A percentile compares a stretch with the other conserved stretches of the same genome.
Conservation (phyloP, 2,113 vertebrate species). For the Thalassarche chlororhynchos region DNA sequence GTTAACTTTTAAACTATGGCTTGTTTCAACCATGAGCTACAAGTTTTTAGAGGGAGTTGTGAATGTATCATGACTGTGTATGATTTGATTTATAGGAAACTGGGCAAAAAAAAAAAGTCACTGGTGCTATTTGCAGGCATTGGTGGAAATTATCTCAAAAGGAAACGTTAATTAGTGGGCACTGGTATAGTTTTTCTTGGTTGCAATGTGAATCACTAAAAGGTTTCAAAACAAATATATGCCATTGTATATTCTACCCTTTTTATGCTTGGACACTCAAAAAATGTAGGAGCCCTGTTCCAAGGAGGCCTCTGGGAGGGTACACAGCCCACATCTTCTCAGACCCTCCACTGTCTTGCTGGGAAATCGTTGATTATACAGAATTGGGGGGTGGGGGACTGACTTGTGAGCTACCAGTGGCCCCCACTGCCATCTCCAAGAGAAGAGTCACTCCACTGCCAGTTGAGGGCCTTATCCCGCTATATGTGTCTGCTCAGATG, state of each 20-base stretch:
- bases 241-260: background rate
- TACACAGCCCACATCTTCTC: background rate
- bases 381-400: background rate
- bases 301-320: background rate
- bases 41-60: background rate
- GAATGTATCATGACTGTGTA: background rate
- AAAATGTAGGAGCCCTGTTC: background rate
- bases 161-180: background rate
- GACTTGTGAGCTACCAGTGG: background rate
- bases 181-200: background rate
- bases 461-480: background rate
- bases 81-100: background rate
- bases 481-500: fast-evolving
- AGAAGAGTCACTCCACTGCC: background rate
- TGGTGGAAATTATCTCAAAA: background rate
- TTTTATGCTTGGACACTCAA: background rate
- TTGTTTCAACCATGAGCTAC: background rate
- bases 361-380: background rate
- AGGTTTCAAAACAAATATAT: background rate
- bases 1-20: background rate
- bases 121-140: background rate
- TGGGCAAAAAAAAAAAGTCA: background rate
- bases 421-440: background rate
- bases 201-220: background rate
- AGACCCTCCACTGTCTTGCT: background rate